Conservation (phyloP, 2,888 invertebrate genomes). For the Noctua janthina region DNA sequence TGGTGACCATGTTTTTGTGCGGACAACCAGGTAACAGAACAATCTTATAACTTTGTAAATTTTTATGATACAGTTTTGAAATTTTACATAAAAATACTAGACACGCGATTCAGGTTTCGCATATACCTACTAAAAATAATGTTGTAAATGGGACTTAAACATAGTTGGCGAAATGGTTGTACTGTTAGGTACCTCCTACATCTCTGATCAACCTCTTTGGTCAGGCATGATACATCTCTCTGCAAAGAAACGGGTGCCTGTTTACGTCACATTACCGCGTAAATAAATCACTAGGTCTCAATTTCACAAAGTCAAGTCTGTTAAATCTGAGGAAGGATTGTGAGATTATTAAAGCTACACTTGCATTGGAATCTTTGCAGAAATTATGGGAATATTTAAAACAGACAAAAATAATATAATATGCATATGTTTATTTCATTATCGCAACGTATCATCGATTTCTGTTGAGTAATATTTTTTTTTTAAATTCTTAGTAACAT, state of each 20-base stretch:
- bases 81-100: no score
- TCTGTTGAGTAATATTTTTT: background rate
- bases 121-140: no score
- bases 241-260: background rate
- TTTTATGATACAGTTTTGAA: no score
- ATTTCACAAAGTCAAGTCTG: background rate
- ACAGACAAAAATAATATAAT: no score
- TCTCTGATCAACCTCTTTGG: background rate
- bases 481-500: background rate
- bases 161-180: background rate
- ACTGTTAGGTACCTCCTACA: background rate
- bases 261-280: background rate
- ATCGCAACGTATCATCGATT: background rate
- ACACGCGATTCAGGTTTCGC: no score
- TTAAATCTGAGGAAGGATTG: background rate
- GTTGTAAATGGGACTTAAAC: no score
- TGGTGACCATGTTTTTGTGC: no score
- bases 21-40: no score
- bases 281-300: background rate
- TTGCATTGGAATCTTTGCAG: background rate
- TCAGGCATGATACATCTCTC: background rate
- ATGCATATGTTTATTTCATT: background rate
- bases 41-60: no score
- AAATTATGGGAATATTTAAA: background rate
- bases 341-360: background rate